These are phyloP conservation scores for Hypomecis atomaria DNA, from an alignment of 2,888 invertebrate genomes.

Conservation along the genomic window DNA sequence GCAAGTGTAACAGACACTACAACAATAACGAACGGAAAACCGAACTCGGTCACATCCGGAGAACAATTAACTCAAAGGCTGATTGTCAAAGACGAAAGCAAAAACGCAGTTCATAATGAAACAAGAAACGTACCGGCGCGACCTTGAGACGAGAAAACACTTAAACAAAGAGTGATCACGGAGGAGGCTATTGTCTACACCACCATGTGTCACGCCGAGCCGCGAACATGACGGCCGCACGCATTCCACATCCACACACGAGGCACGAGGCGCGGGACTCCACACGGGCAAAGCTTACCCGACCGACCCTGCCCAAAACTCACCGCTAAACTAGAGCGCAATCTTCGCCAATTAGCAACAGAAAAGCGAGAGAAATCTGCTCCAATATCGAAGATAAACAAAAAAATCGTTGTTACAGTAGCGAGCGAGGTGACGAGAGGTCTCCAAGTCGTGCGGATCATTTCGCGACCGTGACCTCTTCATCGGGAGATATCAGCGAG, in stretches of 20 bases:
- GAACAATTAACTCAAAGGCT: conserved; percentile 36
- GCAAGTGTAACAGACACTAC: conserved; percentile 33
- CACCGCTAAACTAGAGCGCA: conserved; percentile 47
- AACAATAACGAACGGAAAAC: conserved; percentile 34
- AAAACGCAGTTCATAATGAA: conserved; percentile 47
- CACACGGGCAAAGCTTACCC: conserved; percentile 38
- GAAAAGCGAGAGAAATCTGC: conserved; percentile 71
- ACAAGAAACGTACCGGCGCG: conserved; percentile 50
- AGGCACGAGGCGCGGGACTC: conserved; percentile 55
- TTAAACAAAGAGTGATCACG: conserved; percentile 65
- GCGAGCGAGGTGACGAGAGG: conserved; percentile 56
- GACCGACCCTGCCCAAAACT: conserved; percentile 42
- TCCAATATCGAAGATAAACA: conserved; percentile 65
- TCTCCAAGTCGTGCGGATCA: conserved; percentile 54
- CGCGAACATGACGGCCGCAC: conserved; percentile 65
- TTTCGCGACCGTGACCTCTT: conserved; percentile 79
- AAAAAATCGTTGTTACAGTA: conserved; percentile 62
- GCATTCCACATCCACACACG: conserved; percentile 80
- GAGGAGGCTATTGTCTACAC: conserved; percentile 52
- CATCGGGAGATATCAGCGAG: conserved; percentile 75
- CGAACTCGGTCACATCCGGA: conserved; percentile 42
- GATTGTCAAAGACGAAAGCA: conserved; percentile 42
- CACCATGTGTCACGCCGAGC: conserved; percentile 54
- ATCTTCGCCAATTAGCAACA: conserved; percentile 63
- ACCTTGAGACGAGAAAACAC: conserved; percentile 70